These are phyloP conservation scores for Gonocerus acuteangulatus DNA, from an alignment of 2,888 invertebrate species.

Conservation along the genomic window DNA sequence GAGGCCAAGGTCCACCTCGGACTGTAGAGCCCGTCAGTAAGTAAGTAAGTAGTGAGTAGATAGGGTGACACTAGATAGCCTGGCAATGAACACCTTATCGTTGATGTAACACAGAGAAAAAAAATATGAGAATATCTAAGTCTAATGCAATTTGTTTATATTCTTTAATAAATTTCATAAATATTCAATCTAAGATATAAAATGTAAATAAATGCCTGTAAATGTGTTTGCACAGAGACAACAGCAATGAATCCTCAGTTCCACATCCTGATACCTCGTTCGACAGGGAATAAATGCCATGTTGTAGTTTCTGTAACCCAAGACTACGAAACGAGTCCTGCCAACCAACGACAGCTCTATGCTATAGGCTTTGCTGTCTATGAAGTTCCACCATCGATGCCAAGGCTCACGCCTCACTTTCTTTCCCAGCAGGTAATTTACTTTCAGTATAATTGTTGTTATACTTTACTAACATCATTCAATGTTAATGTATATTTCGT, in stretches of 20 bases:
- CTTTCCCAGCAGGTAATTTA: constrained; percentile 53
- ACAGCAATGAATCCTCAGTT: constrained; percentile 63
- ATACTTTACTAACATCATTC: background rate
- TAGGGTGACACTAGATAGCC: no score
- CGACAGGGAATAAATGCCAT: constrained; percentile 58
- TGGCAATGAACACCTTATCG: no score
- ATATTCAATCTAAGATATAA: no score
- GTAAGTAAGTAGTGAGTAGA: no score
- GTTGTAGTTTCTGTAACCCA: constrained; percentile 65
- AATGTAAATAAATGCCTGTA: no score
- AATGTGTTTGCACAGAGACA: no score
- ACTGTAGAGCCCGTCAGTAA: no score
- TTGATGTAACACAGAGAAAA: no score
- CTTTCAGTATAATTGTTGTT: constrained; percentile 7
- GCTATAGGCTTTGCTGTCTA: constrained; percentile 65
- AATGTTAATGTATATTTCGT: background rate
- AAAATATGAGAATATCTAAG: no score
- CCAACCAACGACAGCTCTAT: constrained; percentile 49
- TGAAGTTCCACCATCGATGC: constrained; percentile 57
- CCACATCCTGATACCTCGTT: constrained; percentile 59
- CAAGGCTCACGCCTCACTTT: constrained; percentile 53
- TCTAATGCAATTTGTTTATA: no score
- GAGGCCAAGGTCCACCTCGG: no score
- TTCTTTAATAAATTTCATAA: no score
- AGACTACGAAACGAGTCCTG: constrained; percentile 50